Base-by-base conservation (phyloP, 2,888 invertebrate species). In the Agrilus biguttatus region DNA sequence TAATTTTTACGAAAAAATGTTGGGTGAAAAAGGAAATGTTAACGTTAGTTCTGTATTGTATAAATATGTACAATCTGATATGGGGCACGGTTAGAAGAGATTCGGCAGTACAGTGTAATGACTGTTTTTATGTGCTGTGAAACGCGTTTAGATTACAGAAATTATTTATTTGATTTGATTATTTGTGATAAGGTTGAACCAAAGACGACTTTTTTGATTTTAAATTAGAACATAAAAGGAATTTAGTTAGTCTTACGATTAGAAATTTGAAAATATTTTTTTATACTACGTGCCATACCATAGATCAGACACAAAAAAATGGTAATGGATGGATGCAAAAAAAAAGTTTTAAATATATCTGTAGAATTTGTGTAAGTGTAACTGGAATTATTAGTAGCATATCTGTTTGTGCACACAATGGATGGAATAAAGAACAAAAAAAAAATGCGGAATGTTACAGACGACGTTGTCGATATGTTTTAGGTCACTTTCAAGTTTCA, bases 121-220 rank as follows among this genome's bases (percentile, higher is more conserved):
- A 63, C 65, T 65, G 63, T 63, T 62, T 62, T 63, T 55, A 62
- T 61, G 67, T 65, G 67, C 67, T 67, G 67, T 67, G 67, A 65
- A 56, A 59, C 54, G 53, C 61, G 63, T 63, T 57, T 63, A 63
- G 62, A 59, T 59, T 61, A 45, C 41, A 55, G 28, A 56, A 58
- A 56, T 55, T 58, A 58, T 59, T 60, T 60, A 57, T 58, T 59
- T 55, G 44, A 51, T 57, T 57, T 53, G 39, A 42, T 49, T 55
- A 55, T 56, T 64, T 64, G 64, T 66, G 65, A 65, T 66, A 65
- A 59, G 59, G 61, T 63, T 63, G 60, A 63, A 63, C 66, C 65
- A 66, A 65, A 65, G 65, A 63, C 53, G 53, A 34, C 45, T 49
- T 45, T 21, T 44, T 47, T 36, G 37, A 37, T 42, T 41, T 37